Conservation (phyloP, 2,888 invertebrate genomes). For the Penaeus monodon region DNA sequence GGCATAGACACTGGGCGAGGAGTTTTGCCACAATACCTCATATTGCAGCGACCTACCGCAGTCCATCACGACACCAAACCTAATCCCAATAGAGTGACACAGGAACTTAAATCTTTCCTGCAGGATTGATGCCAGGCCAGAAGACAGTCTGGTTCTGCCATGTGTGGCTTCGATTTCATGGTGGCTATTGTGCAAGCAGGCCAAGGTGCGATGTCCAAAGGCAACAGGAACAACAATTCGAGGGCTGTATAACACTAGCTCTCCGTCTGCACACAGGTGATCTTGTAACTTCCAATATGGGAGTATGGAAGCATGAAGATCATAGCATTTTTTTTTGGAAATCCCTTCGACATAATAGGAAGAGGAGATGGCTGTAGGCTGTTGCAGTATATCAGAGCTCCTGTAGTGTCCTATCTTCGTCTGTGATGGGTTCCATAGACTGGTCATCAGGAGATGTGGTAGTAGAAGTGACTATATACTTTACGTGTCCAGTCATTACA, state of each 20-base stretch:
- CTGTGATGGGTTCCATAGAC: no score
- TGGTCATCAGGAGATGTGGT: background rate
- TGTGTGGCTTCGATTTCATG: conserved; percentile 14
- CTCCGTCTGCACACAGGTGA: conserved; percentile 14
- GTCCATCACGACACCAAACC: conserved; percentile 6
- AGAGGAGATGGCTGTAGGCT: no score
- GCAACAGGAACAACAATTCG: conserved; percentile 4
- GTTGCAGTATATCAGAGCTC: no score
- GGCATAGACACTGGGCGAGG: background rate
- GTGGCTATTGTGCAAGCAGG: no score
- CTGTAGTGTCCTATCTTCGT: no score
- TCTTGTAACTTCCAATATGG: conserved; percentile 27
- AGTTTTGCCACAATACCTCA: conserved; percentile 8
- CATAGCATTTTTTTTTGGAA: no score
- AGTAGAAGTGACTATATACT: background rate
- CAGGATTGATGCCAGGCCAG: conserved; percentile 22
- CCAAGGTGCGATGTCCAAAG: background rate
- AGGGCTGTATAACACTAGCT: conserved; percentile 19
- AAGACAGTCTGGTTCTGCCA: conserved; percentile 20
- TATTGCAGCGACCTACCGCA: conserved; percentile 18
- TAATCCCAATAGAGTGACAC: conserved; percentile 18
- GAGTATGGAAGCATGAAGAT: conserved; percentile 2
- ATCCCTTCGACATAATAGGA: no score
- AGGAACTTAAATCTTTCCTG: conserved; percentile 3
- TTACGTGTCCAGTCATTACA: background rate